Conservation (phyloP, 1,140 invertebrate species). For the Apolygus lucorum region DNA sequence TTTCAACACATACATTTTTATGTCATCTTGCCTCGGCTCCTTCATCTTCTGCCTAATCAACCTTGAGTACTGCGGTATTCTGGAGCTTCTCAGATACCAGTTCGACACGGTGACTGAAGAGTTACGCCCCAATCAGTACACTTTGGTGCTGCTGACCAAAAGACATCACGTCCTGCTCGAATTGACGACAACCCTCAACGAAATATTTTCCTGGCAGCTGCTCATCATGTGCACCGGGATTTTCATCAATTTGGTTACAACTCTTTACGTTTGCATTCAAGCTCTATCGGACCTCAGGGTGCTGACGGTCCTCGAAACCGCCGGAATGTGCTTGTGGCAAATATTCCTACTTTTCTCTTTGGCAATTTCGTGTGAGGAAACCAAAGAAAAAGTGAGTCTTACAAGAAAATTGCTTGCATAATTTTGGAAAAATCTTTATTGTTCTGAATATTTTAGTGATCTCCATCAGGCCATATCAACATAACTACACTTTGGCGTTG, state of each 20-base stretch:
- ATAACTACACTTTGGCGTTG: too few relatives aligned
- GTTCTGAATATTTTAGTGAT: too few relatives aligned
- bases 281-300: background rate
- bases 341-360: slow-evolving; percentile 5
- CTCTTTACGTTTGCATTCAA: slow-evolving; percentile 11
- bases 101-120: slow-evolving; percentile 1
- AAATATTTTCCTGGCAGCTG: slow-evolving; percentile 17
- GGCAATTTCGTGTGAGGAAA: slow-evolving; percentile 16
- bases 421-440: too few relatives aligned
- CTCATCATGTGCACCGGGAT: slow-evolving; percentile 17
- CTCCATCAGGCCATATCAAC: too few relatives aligned
- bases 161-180: slow-evolving; percentile 14
- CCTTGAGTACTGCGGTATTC: slow-evolving; percentile 1
- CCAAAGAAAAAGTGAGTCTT: slow-evolving; percentile 6
- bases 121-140: background rate
- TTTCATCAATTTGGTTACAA: slow-evolving; percentile 9
- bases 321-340: slow-evolving; percentile 12
- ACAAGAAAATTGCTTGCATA: too few relatives aligned
- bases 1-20: background rate
- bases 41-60: slow-evolving; percentile 12
- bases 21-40: background rate
- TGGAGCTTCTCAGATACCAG: slow-evolving; percentile 11
- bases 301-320: slow-evolving; percentile 5
- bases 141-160: slow-evolving; percentile 10
- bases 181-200: slow-evolving; percentile 14